Conservation (phyloP, 2,888 invertebrate species). For the Tubulanus polymorphus region DNA sequence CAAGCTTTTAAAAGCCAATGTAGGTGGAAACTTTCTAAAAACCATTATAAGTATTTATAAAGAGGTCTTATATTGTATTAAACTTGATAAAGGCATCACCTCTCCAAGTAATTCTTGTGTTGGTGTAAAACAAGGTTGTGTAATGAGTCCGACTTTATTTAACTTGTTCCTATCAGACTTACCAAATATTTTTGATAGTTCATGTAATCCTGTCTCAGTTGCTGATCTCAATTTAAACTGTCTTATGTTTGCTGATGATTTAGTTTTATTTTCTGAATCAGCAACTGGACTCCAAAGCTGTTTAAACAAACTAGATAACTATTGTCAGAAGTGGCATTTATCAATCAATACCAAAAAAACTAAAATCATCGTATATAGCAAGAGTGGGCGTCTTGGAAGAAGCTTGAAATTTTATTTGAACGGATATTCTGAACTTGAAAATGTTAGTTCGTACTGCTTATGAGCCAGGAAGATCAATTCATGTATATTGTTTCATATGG, state of each 20-base stretch:
- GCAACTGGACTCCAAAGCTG: neutral
- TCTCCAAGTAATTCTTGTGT: neutral
- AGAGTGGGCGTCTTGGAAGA: neutral
- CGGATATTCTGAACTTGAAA: too few species aligned
- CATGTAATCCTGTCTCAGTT: neutral
- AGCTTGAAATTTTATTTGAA: neutral
- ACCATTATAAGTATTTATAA: neutral
- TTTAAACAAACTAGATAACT: neutral
- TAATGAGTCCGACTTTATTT: neutral
- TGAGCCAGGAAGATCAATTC: too few species aligned
- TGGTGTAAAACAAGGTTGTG: neutral
- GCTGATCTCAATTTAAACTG: neutral
- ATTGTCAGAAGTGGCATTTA: neutral
- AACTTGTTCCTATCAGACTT: neutral
- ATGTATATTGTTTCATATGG: too few species aligned
- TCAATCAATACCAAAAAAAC: neutral
- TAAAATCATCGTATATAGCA: neutral
- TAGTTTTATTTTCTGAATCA: neutral
- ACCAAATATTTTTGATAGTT: neutral
- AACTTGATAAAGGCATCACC: neutral
- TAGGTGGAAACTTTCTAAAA: neutral
- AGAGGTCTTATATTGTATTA: neutral
- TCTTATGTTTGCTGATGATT: constrained; percentile 1
- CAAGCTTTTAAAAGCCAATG: neutral
- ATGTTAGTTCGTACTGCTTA: too few species aligned